Percentiles rank a stretch among this genome's conserved stretches.
Conservation (phyloP, 2,888 invertebrate species). For the Cantharis flavilabris region DNA sequence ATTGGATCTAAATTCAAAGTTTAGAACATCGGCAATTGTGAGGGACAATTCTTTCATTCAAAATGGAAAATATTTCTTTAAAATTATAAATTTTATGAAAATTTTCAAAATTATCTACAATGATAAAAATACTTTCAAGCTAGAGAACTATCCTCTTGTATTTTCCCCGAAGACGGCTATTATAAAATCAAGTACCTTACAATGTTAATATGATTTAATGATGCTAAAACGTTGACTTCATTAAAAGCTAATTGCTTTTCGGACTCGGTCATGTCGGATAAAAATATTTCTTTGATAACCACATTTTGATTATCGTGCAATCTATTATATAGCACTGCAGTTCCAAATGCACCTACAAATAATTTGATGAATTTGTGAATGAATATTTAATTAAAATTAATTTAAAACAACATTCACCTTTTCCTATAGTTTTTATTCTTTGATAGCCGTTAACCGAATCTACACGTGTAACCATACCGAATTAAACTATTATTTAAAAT, state of each 20-base stretch:
- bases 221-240: constrained; percentile 71
- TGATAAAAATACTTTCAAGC: no score
- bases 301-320: constrained; percentile 65
- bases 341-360: constrained; percentile 67
- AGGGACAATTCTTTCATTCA: no score
- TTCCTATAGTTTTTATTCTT: constrained; percentile 65
- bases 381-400: not conserved
- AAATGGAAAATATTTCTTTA: no score
- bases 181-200: constrained; percentile 55
- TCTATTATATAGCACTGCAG: constrained; percentile 69
- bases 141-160: no score
- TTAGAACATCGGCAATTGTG: no score
- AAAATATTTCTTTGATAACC: constrained; percentile 76
- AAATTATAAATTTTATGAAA: no score
- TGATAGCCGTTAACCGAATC: constrained; percentile 56
- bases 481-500: not conserved
- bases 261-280: constrained; percentile 67
- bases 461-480: constrained; percentile 7
- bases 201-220: constrained; percentile 75
- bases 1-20: no score
- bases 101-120: no score
- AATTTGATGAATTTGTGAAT: not conserved
- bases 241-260: constrained; percentile 72
- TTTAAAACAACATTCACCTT: constrained; percentile 53
- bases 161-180: no score